A percentile compares a stretch with the other conserved stretches of the same genome.
Conservation (phyloP, 2,888 invertebrate species). For the Barypeithes pellucidus region DNA sequence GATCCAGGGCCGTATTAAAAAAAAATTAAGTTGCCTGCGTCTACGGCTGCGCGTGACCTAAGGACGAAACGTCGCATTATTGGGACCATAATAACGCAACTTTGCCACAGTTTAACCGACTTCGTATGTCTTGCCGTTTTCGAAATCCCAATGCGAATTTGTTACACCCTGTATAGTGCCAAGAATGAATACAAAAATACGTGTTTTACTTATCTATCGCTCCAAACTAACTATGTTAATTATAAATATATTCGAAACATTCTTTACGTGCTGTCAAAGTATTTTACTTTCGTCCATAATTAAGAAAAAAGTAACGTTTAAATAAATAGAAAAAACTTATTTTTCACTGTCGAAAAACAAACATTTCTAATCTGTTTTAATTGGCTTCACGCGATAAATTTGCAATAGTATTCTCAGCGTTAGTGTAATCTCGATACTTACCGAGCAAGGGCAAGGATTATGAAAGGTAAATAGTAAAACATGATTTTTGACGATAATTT, state of each 20-base stretch:
- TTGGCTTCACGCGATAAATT: slow-evolving; percentile 8
- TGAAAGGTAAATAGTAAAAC: slow-evolving; percentile 15
- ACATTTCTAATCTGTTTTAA: slow-evolving; percentile 14
- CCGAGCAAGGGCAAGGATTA: slow-evolving; percentile 22
- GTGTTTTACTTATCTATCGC: neutral
- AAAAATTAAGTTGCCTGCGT: too few relatives aligned
- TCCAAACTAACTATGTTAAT: neutral
- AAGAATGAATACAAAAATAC: neutral
- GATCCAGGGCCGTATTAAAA: too few relatives aligned
- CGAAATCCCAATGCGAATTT: too few relatives aligned
- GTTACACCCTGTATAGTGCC: too few relatives aligned
- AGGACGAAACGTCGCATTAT: too few relatives aligned
- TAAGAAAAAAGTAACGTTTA: neutral
- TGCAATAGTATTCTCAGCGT: slow-evolving; percentile 17
- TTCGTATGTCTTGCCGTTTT: too few relatives aligned
- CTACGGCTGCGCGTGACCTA: too few relatives aligned
- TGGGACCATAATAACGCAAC: too few relatives aligned
- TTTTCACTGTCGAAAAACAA: slow-evolving; percentile 21
- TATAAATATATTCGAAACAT: neutral
- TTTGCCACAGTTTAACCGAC: too few relatives aligned
- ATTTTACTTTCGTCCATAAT: neutral
- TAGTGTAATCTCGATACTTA: slow-evolving; percentile 25
- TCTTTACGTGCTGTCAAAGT: neutral
- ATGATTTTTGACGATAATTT: slow-evolving; percentile 27
- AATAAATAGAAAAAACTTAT: slow-evolving; percentile 8